Evolutionary conservation across 2,888 invertebrate genomes (phyloP), one percentile per base, ranked within the genome.

Genomic region (Fragum fragum): DNA sequence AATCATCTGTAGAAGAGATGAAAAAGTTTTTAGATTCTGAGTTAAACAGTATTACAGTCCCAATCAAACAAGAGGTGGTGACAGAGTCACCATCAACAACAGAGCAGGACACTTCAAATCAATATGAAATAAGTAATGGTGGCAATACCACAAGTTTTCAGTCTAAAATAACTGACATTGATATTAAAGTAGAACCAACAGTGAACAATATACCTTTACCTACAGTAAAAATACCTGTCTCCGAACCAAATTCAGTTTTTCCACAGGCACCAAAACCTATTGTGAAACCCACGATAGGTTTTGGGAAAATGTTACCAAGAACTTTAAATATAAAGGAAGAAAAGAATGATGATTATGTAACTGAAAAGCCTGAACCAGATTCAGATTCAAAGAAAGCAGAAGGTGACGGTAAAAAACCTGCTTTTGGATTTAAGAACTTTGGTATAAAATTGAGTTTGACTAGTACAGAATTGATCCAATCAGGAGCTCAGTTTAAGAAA

Each of bases 1-100:
- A 89, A 71, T 90, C 90, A 76, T 90, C 90, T 32, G 88, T 90
- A 21, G 88, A 90, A 71, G 90, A 91, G 77, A 89, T 92, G 81
- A 92, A 88, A 79, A 86, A 87, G 73, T 75, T 89, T 28, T 79
- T 92, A 23, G 92, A 92, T 69, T 82, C 84, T 59, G 92, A 92
- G 81, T 87, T 92, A 52, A 86, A 77, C 14, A 83, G 76, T 52
- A 88, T 90, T 26, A 76, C n/a, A 39, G 61, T 21, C 36, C 76
- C 11, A 28, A 5, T 23, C 39, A 68, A 68, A 55, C 63, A 28
- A 47, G 66, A 36, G 14, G 1, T 21, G 14, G 39, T 9, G 7
- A 39, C 39, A 39, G 14, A 39, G n/a, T 9, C 32, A 36, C 32
- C 32, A 36, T 36, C 32, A 36, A 9, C 14, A 9, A 18, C 5